These are phyloP conservation scores for Dilophus febrilis DNA, from an alignment of 2,888 invertebrate genomes.

Conservation along the genomic window DNA sequence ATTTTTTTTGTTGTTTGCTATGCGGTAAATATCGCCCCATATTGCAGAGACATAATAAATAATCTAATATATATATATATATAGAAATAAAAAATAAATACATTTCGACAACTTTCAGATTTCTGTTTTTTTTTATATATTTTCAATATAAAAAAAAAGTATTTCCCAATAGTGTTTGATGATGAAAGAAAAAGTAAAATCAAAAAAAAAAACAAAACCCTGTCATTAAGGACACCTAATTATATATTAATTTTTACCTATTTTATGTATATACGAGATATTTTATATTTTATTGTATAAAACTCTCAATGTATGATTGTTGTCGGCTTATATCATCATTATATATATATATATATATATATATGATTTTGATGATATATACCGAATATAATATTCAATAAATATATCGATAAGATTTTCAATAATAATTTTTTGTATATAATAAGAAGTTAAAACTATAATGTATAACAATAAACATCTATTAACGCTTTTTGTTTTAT, in stretches of 20 bases:
- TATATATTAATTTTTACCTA: background rate
- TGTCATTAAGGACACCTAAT: constrained; percentile 1
- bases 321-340: no score
- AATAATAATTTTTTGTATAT: no score
- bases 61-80: background rate
- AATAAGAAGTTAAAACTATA: no score
- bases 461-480: background rate
- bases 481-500: background rate
- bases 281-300: no score
- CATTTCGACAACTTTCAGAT: background rate
- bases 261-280: background rate
- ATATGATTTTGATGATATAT: no score
- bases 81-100: background rate
- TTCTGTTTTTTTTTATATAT: background rate
- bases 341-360: no score
- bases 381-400: no score
- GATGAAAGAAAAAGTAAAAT: background rate
- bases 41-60: background rate
- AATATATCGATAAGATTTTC: no score
- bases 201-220: background rate
- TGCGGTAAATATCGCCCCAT: no score
- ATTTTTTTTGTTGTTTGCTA: no score
- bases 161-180: no score
- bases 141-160: background rate
- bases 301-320: no score